Conservation (phyloP, 2,113 vertebrate species). For the Mirounga angustirostris region DNA sequence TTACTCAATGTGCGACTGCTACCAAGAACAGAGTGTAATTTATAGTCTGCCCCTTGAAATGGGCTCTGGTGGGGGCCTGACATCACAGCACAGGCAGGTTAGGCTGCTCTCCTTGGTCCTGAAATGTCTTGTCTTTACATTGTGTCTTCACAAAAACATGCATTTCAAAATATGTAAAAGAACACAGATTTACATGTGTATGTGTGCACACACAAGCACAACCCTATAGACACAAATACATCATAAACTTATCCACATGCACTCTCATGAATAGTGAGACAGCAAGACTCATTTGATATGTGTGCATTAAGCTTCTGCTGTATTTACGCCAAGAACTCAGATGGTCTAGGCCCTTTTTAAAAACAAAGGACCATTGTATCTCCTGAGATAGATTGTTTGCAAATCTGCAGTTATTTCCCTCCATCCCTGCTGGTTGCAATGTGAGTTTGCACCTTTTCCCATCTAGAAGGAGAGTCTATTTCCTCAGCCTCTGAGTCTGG, state of each 20-base stretch:
- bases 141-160: not conserved
- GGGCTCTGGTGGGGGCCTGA: not conserved
- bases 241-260: not conserved
- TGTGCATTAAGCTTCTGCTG: not conserved
- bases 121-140: not conserved
- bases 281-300: not conserved
- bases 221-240: not conserved
- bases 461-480: not conserved
- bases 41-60: not conserved
- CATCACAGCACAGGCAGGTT: not conserved
- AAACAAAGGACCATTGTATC: not conserved
- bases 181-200: not conserved
- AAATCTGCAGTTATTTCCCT: not conserved
- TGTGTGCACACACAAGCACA: not conserved
- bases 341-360: not conserved
- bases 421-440: not conserved
- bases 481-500: not conserved
- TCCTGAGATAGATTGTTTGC: not conserved
- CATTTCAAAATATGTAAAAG: not conserved
- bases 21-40: not conserved
- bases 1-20: constrained; percentile 18
- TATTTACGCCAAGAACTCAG: not conserved
- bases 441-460: not conserved
- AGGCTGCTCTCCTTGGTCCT: not conserved
- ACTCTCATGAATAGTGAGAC: not conserved